Base-by-base conservation (phyloP, 2,888 invertebrate genomes). In the Orchesellides sinensis region DNA sequence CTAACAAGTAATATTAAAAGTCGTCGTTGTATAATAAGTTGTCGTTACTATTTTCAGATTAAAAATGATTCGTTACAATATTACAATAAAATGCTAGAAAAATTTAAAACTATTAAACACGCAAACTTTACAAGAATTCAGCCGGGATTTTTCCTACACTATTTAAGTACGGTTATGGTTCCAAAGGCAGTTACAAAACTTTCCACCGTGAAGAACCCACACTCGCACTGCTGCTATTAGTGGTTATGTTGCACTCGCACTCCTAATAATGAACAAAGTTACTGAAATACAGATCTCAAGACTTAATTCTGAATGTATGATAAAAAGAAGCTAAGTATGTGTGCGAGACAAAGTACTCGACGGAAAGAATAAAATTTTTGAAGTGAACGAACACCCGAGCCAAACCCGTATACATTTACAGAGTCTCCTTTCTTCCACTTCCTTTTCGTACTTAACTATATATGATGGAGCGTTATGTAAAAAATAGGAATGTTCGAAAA, bases 171-270 rank as follows among this genome's bases (percentile, higher is more conserved):
- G 21, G 14, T 63, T 3, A 72, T 21, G 56, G 52, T 65, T 54
- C 54, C 54, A 23, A 25, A 25, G 25, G 10, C 21, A 54, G n/a
- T 75, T 66, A 32, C 47, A 40, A 78, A 69, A 52, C 32, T 45
- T 72, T 79, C 65, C 79, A 72, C 72, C 35, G 47, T 59, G 14
- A 35, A 35, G 52, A 79, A 70, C 54, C 78, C 59, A 68, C 79
- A 70, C 70, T 79, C 63, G 45, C 79, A 79, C 79, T 65, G 52
- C 56, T 78, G 59, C 77, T 47, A 66, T n/a, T n/a, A n/a, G n/a
- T n/a, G n/a, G n/a, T n/a, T n/a, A n/a, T n/a, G n/a, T n/a, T n/a
- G n/a, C n/a, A n/a, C n/a, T n/a, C n/a, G n/a, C n/a, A n/a, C n/a
- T n/a, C n/a, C n/a, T n/a, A n/a, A n/a, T 5, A 65, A 40, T 12